Evolutionary conservation across 2,113 vertebrate genomes (phyloP).

Genomic region (Neopipo cinnamomea): DNA sequence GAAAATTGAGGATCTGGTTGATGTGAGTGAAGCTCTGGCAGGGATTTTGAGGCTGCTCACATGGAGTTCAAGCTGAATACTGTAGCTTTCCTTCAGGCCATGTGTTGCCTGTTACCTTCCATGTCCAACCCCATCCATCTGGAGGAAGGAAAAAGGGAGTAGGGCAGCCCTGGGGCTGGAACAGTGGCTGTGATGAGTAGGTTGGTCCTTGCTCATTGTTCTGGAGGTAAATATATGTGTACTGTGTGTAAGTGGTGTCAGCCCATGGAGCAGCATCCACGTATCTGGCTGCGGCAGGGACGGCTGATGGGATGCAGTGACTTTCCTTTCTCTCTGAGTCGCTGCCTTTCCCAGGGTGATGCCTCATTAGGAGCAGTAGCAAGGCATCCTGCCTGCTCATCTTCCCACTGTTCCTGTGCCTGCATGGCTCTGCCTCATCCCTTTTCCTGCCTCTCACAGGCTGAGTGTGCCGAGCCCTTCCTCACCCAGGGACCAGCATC

Average conservation of each 20-base stretch:
- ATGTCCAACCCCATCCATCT: not conserved
- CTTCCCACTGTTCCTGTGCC: not conserved
- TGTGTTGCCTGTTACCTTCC: not conserved
- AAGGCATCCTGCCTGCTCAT: not conserved
- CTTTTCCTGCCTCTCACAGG: not conserved
- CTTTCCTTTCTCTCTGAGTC: not conserved
- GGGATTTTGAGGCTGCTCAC: not conserved
- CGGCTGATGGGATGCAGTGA: not conserved
- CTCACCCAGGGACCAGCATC: accelerated
- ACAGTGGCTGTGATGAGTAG: not conserved
- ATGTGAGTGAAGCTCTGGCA: not conserved
- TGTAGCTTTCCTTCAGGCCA: not conserved
- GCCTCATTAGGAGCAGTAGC: not conserved
- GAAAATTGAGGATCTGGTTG: not conserved
- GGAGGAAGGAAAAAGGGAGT: not conserved
- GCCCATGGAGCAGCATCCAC: not conserved
- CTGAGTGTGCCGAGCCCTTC: not conserved
- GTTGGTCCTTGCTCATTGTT: not conserved
- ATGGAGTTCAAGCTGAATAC: not conserved
- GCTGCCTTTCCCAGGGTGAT: not conserved
- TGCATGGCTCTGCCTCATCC: not conserved
- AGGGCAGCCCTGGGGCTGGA: not conserved
- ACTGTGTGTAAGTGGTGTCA: not conserved
- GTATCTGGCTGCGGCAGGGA: not conserved
- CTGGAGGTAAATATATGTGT: not conserved